Base-by-base conservation (phyloP, 2,888 invertebrate species). In the Leucania comma region DNA sequence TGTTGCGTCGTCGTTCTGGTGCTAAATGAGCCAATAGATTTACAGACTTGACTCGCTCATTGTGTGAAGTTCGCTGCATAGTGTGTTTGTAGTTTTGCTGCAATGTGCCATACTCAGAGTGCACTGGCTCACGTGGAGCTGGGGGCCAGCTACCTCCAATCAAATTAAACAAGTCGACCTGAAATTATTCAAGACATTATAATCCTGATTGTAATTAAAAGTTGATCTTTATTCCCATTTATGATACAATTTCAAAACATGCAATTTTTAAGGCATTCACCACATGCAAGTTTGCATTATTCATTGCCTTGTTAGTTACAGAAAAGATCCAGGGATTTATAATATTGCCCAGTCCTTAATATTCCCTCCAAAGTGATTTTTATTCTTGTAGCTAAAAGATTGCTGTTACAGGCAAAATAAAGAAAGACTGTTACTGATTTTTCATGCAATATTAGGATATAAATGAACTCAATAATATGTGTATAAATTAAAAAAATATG, bases 21-120 rank as follows among this genome's bases (percentile, higher is more conserved):
- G 95, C 92, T 69, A 97, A 88, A 84, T 97, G 97, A 71, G 96
- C 95, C 71, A 97, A 88, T 51, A 96, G 93, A 90, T 97, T 97
- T 8, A 95, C 91, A 87, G 97, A 97, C 88, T 97, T 97, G 82
- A 96, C 94, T 82, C 97, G 93, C 76, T 95, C 96, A 87, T 91
- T 88, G 70, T 91, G 92, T 50, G 90, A 83, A 61, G 92, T 78
- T 68, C 90, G 92, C 89, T 95, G 95, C 94, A 94, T 95, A 91
- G 90, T 95, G 90, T 84, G 88, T 80, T 85, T 89, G 75, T 83
- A 84, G 57, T 79, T 88, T 50, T 86, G 86, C 24, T 91, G 90
- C 80, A 90, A 87, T 69, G 93, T 91, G 78, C 93, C 94, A 94
- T 94, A 93, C 84, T 93, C 92, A 38, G 90, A 83, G 73, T 86